Evolutionary conservation across 2,113 vertebrate genomes (phyloP).

Genomic region (Sardina pilchardus): DNA sequence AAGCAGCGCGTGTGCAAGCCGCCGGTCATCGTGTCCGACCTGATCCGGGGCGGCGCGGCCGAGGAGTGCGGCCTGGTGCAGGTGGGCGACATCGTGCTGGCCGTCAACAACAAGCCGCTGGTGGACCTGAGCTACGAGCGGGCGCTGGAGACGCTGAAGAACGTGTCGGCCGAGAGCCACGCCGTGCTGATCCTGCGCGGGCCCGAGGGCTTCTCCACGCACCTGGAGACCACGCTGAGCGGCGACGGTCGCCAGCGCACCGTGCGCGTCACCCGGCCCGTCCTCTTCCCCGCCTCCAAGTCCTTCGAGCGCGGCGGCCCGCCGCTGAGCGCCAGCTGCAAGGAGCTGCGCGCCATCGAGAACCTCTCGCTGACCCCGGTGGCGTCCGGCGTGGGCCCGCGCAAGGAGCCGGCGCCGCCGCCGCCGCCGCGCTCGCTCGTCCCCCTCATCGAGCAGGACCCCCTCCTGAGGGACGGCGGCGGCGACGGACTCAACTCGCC

Average conservation of each 20-base stretch:
- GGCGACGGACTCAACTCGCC: constrained; percentile 24
- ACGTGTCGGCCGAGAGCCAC: constrained; percentile 86
- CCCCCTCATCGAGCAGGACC: constrained; percentile 60
- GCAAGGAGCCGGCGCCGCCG: constrained; percentile 57
- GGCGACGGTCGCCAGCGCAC: constrained; percentile 91
- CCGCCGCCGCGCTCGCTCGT: constrained; percentile 45
- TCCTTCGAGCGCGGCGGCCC: constrained; percentile 73
- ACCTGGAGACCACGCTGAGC: constrained; percentile 91
- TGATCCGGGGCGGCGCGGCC: constrained; percentile 90
- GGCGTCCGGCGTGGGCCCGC: constrained; percentile 58
- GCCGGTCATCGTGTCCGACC: constrained; percentile 90
- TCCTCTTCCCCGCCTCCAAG: constrained; percentile 69
- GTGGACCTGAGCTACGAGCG: constrained; percentile 90
- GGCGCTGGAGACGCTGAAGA: constrained; percentile 88
- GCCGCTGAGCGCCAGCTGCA: constrained; percentile 50
- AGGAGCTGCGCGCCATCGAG: constrained; percentile 75
- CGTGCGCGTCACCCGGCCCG: constrained; percentile 84
- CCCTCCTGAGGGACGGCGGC: constrained; percentile 60
- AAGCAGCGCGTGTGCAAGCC: constrained; percentile 94
- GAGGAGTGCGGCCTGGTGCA: constrained; percentile 96
- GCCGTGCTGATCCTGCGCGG: constrained; percentile 94
- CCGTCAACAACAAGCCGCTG: constrained; percentile 90
- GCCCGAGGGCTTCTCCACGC: constrained; percentile 94
- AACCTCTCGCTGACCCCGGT: constrained; percentile 70
- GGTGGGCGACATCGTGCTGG: constrained; percentile 92